Evolutionary conservation across 2,888 invertebrate species (phyloP), one percentile per base, ranked within the genome.

Genomic region (Neelides folsomi): DNA sequence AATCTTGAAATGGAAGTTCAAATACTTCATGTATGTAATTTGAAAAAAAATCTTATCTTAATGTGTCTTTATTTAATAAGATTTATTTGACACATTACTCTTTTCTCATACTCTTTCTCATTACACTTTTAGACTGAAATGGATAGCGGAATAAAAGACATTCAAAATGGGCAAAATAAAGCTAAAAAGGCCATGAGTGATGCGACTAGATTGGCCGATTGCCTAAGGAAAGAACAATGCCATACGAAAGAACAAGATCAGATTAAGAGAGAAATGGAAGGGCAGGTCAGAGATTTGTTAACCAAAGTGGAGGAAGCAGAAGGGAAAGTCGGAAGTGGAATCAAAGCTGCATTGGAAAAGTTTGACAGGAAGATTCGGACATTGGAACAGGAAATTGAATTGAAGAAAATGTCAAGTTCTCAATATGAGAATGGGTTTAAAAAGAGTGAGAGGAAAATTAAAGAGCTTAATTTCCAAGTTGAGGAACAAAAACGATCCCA

Each of bases 401-500:
- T 86, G 65, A 97, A 97, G 81, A 93, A 94, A 76, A 86, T 95
- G 74, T 85, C 95, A 78, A 94, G 95, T 77, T 90, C 92, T 66
- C 95, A 95, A 73, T 93, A 94, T 67, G 90, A 92, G 76, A 95
- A 95, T 89, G 92, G 92, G 78, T 81, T 93, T 73, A 86, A 94
- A 75, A 95, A 95, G 76, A 85, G 90, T 66, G 95, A 95, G 74
- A 86, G 90, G 69, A 89, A 94, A 72, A 86, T 95, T 73, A 95
- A 94, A 82, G 95, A 95, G 76, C 79, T 95, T 71, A 88, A 87
- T 79, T 92, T 92, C 89, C 83, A 92, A 77, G 86, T 89, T 62
- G 97, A 98, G 71, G 98, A 98, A 74, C 98, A 98, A 78, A 89
- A 94, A 77, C 98, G 98, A 83, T 95, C 95, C 79, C 94, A 97